Evolutionary conservation across 2,113 vertebrate genomes (phyloP).

Genomic region (Melanocharis versteri): DNA sequence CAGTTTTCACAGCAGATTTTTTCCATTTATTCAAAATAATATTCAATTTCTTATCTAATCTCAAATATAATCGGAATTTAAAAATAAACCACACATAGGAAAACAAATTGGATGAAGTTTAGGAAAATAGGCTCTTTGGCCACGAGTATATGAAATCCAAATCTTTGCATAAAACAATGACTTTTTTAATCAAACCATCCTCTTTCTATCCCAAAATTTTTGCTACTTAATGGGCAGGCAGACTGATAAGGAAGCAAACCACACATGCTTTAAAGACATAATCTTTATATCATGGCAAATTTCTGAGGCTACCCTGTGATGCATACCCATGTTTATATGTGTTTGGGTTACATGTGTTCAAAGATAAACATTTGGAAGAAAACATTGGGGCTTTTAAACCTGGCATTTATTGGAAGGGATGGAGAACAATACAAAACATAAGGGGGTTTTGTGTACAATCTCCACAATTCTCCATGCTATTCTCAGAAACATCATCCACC

Average conservation of each 20-base stretch:
- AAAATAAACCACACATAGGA: not conserved
- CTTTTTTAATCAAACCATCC: not conserved
- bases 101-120: not conserved
- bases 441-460: not conserved
- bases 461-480: rapidly evolving
- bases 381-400: rapidly evolving
- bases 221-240: not conserved
- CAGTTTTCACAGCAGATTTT: not conserved
- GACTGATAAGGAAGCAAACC: not conserved
- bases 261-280: not conserved
- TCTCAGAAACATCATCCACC: not conserved
- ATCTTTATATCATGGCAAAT: not conserved
- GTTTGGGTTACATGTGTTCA: not conserved
- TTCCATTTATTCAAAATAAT: not conserved
- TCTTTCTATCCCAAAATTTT: not conserved
- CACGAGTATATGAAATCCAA: not conserved
- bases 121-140: not conserved
- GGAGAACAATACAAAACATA: not conserved
- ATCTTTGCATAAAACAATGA: not conserved
- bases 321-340: not conserved
- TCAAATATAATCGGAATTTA: not conserved
- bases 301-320: not conserved
- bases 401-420: not conserved
- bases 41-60: not conserved
- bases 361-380: not conserved